A percentile compares a stretch with the other conserved stretches of the same genome.
These are phyloP conservation scores for Andricus curvator DNA, from an alignment of 2,888 invertebrate genomes.

Conservation along the genomic window DNA sequence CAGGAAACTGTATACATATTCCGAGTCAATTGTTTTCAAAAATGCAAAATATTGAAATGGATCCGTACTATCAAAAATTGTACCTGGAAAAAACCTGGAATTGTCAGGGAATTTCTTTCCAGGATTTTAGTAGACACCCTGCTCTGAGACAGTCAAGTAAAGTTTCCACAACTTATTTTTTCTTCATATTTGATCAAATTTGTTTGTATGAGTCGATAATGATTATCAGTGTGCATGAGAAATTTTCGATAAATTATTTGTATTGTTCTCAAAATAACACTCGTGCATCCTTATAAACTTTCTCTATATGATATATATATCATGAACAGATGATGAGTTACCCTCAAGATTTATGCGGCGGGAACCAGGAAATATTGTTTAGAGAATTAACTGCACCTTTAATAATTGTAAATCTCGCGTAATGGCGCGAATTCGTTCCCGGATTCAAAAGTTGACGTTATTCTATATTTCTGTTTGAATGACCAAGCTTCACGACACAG, in stretches of 20 bases:
- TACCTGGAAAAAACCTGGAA: no score
- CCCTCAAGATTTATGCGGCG: background rate
- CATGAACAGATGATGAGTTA: background rate
- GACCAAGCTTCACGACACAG: background rate
- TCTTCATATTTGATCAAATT: background rate
- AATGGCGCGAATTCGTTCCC: background rate
- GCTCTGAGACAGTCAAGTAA: no score
- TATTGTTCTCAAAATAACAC: background rate
- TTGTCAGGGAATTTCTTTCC: no score
- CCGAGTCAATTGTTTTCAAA: no score
- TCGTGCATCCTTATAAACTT: no score
- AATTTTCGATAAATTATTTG: conserved; percentile 6
- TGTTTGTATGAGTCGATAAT: conserved; percentile 2
- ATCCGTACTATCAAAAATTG: no score
- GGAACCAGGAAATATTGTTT: conserved; percentile 27
- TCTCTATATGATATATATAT: no score
- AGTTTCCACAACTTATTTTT: no score
- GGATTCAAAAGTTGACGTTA: background rate
- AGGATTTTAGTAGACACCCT: no score
- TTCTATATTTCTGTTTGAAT: background rate
- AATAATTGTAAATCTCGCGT: background rate
- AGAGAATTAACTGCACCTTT: conserved; percentile 1
- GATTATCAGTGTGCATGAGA: conserved; percentile 17
- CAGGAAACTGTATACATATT: no score
- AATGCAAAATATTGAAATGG: no score